phyloP scores from a whole-genome alignment of 2,113 vertebrate species.

The Hippocampus barbouri region DNA sequence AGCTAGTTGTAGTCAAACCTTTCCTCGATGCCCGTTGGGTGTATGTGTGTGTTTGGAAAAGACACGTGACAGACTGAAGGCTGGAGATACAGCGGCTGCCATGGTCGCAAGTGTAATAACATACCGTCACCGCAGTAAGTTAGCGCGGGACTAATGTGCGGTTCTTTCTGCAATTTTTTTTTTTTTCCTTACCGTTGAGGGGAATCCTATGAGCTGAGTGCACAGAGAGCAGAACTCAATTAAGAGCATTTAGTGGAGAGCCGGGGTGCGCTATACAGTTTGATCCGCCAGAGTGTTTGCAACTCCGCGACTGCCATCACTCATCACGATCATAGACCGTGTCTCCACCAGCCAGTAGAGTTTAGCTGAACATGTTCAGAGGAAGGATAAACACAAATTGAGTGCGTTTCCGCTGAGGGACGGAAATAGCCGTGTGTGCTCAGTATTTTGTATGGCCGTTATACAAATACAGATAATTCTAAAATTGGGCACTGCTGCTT shows the following conservation, averaged over 20 bases:
- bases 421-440: background rate
- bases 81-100: background rate
- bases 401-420: background rate
- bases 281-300: background rate
- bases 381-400: background rate
- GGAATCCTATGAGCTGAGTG: background rate
- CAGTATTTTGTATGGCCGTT: background rate
- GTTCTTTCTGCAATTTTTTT: background rate
- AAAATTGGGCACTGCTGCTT: background rate
- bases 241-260: background rate
- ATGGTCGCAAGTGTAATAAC: background rate
- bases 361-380: background rate
- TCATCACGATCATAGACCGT: background rate
- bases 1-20: background rate
- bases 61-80: slow-evolving; percentile 1
- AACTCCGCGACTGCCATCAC: background rate
- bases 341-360: background rate
- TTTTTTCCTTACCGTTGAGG: background rate
- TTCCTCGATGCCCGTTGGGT: background rate
- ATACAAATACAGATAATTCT: no score
- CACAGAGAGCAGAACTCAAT: background rate
- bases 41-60: slow-evolving; percentile 6
- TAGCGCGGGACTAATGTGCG: background rate
- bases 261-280: background rate
- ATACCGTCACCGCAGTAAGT: background rate